Evolutionary conservation across 2,888 invertebrate genomes (phyloP).

Genomic region (Hetaerina titia): DNA sequence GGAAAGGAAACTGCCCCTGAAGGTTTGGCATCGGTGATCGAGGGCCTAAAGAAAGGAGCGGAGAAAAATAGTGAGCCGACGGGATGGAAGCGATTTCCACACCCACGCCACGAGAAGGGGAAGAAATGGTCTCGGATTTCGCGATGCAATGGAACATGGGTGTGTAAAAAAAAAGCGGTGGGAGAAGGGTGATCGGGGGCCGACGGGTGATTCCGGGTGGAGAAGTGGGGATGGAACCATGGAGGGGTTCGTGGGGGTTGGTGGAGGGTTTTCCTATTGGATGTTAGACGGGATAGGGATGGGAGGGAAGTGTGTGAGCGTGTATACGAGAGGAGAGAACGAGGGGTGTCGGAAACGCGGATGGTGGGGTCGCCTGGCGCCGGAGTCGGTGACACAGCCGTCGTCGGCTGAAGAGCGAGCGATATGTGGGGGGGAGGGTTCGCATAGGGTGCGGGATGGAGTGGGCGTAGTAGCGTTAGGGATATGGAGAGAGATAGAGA

Average conservation of each 20-base stretch:
- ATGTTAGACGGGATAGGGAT: background rate
- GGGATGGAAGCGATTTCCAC: constrained; percentile 22
- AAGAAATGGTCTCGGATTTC: constrained; percentile 50
- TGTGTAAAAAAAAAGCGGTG: background rate
- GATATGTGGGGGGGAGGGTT: background rate
- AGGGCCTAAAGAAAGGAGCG: background rate
- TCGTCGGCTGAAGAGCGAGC: background rate
- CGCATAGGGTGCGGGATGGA: background rate
- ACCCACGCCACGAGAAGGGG: background rate
- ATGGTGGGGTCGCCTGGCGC: background rate
- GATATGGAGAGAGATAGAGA: background rate
- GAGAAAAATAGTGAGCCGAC: constrained; percentile 7
- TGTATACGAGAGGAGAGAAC: background rate
- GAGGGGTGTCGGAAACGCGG: background rate
- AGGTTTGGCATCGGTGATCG: no score
- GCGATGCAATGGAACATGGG: constrained; percentile 18
- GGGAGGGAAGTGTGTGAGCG: background rate
- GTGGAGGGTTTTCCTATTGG: background rate
- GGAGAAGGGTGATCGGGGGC: background rate
- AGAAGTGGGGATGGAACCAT: background rate
- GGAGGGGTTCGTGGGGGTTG: background rate
- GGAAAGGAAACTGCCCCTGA: background rate
- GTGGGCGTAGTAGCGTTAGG: background rate
- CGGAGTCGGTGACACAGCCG: constrained; percentile 49
- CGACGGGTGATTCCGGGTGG: background rate